These are phyloP conservation scores for Diplodus sargus DNA, from an alignment of 2,797 vertebrate species.

Conservation along the genomic window DNA sequence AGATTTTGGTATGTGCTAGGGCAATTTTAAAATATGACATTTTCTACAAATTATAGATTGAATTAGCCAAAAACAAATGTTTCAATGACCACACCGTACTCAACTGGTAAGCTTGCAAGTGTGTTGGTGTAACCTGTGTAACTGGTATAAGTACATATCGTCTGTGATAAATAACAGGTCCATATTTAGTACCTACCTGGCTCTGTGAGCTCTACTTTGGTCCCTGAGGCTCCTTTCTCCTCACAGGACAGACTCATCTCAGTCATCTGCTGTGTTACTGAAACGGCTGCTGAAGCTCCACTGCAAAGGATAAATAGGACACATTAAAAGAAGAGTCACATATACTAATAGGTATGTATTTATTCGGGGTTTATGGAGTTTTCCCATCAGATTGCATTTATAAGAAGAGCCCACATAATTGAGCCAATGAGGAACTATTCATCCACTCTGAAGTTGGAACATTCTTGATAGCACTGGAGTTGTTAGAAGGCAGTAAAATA, in stretches of 20 bases:
- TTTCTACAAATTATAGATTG: neutral
- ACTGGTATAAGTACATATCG: no score
- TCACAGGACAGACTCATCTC: constrained; percentile 90
- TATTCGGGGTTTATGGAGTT: neutral
- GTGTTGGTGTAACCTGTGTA: no score
- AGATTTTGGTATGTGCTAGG: neutral
- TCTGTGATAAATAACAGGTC: neutral
- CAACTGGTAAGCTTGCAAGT: neutral
- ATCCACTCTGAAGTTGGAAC: neutral
- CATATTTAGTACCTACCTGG: constrained; percentile 69
- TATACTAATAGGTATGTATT: neutral
- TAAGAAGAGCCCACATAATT: neutral
- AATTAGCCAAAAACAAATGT: no score
- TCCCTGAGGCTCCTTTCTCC: constrained; percentile 70
- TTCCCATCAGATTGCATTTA: neutral
- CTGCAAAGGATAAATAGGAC: constrained; percentile 22
- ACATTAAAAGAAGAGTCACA: neutral
- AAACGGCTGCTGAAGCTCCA: constrained; percentile 67
- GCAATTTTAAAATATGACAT: no score
- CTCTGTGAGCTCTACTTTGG: constrained; percentile 72
- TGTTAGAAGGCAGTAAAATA: neutral
- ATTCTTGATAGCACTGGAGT: neutral
- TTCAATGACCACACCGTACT: neutral
- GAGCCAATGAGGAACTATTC: neutral
- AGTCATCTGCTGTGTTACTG: constrained; percentile 90